Base-by-base conservation (phyloP, 2,797 vertebrate genomes). In the Hypotaenidia philippensis region DNA sequence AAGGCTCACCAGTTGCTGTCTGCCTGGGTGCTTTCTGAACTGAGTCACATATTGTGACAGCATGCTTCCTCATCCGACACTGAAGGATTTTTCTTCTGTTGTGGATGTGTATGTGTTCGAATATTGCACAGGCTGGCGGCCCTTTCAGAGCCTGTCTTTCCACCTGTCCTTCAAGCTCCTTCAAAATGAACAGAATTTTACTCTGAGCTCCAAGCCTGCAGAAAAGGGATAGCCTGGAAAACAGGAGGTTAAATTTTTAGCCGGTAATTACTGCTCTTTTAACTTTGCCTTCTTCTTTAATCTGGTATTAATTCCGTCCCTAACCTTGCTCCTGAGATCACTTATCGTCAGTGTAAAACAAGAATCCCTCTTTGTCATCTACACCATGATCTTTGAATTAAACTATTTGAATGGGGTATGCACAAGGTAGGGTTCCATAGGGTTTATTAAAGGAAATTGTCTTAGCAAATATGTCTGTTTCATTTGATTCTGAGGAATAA, bases 361-460 rank as follows among this genome's bases (percentile, higher is more conserved):
- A 93, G 45, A 93, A 93, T 77, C 49, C 12, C 19, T 70, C 72
- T 94, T 85, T 38, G 21, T 95, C 92, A 90, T 95, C 87, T 89
- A 41, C 59, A 38, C 65, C 93, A 29, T 94, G 86, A 96, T 96
- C 94, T 96, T 96, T 68, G 88, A 95, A 93, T 97, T 96, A 96
- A 93, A 88, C 50, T 68, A 5, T 92, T 95, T 96, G 92, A 96
- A 96, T 76, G 57, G 93, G 69, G 61, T 72, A 87, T 45, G 69
- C 40, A 31, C 68, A 76, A 89, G 83, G 90, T 96, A 92, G 9
- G 2, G 65, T 96, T 98, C 97, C 97, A 97, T 82, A 82, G 97
- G 94, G 94, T 97, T 97, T 97, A 97, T 98, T 96, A 97, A 97
- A 98, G 97, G 95, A 98, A 98, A 97, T 97, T 91, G 80, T 97